Evolutionary conservation across 1,140 invertebrate genomes (phyloP), one percentile per base, ranked within the genome.

Genomic region (Drosophila rufa): DNA sequence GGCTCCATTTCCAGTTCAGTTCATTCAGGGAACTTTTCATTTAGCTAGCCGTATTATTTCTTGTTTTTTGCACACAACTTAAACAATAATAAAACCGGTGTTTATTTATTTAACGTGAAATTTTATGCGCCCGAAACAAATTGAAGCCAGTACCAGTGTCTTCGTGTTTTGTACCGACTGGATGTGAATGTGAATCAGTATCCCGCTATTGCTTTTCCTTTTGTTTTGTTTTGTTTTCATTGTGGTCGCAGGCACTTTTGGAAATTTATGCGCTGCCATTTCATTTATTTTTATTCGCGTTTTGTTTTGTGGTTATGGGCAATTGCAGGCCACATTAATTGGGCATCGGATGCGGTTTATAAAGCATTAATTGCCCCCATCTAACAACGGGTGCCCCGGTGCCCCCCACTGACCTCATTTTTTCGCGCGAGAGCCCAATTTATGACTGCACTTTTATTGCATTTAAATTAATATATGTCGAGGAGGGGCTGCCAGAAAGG

Each of bases 301-400:
- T 57, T 67, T 53, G 58, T 58, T 65, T 53, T 70, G 40, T 27
- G 60, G 55, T 43, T 79, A 75, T 61, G 73, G 67, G 59, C 82
- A 85, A 74, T 78, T 78, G 78, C 78, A 65, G 45, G 48, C 78
- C 68, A 67, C 69, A 82, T 79, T 87, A 87, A 87, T 79, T 87
- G 79, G 68, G 53, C 78, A 84, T 81, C 61, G 60, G 74, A 48
- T 85, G 62, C 67, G 76, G 76, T 59, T 61, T 73, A 83, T 79
- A 61, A 66, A 61, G 43, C 47, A 70, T 83, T 83, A 79, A 83
- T 83, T 83, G 57, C 64, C 58, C 53, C 33, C 56, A 55, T 56
- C 58, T 59, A 74, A 61, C 56, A 53, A 45, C 40, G 30, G 68
- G 53, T 30, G 30, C 53, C 25, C 27, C 8, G 33, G 30, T 33